Conservation (phyloP, 2,113 vertebrate species). For the Equus quagga region DNA sequence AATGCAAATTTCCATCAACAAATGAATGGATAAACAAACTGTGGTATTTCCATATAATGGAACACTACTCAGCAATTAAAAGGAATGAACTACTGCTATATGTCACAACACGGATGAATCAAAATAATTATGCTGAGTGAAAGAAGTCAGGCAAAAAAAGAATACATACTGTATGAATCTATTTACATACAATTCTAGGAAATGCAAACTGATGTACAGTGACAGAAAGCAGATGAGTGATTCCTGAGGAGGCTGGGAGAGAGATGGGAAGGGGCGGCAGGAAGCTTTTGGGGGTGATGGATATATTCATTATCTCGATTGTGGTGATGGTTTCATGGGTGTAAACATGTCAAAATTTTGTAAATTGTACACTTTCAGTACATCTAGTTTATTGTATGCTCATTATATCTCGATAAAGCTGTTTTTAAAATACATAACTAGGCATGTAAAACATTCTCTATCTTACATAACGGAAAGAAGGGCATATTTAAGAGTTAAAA, state of each 20-base stretch:
- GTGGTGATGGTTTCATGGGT: neutral
- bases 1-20: neutral
- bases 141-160: neutral
- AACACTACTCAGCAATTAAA: neutral
- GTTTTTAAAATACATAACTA: neutral
- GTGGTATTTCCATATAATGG: neutral
- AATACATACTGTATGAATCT: neutral
- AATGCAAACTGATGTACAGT: neutral
- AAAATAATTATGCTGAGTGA: neutral
- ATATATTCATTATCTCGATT: neutral
- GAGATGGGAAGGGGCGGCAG: neutral
- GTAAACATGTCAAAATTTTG: neutral
- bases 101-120: neutral
- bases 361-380: neutral
- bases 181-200: constrained; percentile 41
- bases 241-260: neutral
- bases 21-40: neutral
- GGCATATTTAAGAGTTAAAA: neutral
- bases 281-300: neutral
- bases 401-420: constrained; percentile 7
- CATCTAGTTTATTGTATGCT: neutral
- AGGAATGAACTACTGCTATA: neutral
- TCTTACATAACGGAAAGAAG: neutral
- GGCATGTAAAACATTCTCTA: neutral
- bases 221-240: neutral